A percentile compares a stretch with the other conserved stretches of the same genome.
These are phyloP conservation scores for Carollia perspicillata DNA, from an alignment of 2,113 vertebrate genomes.

Conservation along the genomic window DNA sequence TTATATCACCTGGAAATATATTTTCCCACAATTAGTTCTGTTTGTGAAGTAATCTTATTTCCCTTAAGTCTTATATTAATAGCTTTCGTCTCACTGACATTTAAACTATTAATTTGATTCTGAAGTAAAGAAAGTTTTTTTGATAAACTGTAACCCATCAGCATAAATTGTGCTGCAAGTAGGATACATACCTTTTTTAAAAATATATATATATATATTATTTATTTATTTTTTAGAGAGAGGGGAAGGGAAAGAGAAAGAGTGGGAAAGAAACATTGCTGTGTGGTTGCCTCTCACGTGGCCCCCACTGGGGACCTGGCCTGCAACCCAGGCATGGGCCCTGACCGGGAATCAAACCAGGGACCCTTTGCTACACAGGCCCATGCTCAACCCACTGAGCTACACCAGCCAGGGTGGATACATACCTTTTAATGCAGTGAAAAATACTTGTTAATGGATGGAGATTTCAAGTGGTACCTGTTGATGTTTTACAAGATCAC, in stretches of 20 bases:
- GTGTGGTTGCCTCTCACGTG: too few species aligned
- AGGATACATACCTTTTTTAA: not conserved
- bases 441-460: not conserved
- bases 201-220: too few species aligned
- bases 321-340: too few species aligned
- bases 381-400: too few species aligned
- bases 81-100: conserved; percentile 16
- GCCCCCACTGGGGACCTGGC: too few species aligned
- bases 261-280: too few species aligned
- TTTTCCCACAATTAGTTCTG: not conserved
- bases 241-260: too few species aligned
- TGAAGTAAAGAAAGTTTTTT: not conserved
- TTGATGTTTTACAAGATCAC: not conserved
- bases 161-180: not conserved
- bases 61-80: not conserved
- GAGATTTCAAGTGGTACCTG: not conserved
- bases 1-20: not conserved
- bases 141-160: not conserved
- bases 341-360: too few species aligned
- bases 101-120: conserved; percentile 33
- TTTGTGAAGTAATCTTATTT: conserved; percentile 10
- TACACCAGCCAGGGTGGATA: too few species aligned
- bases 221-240: too few species aligned
- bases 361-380: too few species aligned
- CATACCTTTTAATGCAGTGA: not conserved